A percentile compares a stretch with the other conserved stretches of the same genome.
Conservation (phyloP, 2,113 vertebrate genomes). For the Gila orcuttii region DNA sequence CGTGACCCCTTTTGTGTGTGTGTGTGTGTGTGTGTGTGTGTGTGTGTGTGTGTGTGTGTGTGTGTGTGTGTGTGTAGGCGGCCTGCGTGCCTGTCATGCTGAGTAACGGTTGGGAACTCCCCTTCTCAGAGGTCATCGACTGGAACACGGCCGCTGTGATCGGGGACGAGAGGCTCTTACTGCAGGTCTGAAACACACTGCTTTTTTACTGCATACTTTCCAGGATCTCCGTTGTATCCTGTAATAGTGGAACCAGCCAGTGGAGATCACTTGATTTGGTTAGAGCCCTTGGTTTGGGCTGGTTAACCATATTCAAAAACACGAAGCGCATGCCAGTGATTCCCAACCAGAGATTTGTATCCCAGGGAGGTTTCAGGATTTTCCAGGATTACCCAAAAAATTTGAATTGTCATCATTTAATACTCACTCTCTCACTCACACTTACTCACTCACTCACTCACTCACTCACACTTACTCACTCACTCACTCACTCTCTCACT, state of each 20-base stretch:
- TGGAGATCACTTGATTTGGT: background rate
- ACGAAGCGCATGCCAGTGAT: background rate
- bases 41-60: constrained; percentile 48
- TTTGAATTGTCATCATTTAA: background rate
- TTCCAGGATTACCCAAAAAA: background rate
- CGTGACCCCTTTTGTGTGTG: constrained; percentile 47
- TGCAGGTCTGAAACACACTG: constrained; percentile 69
- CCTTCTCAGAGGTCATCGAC: constrained; percentile 80
- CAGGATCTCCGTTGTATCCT: background rate
- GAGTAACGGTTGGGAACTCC: constrained; percentile 81
- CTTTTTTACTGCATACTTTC: background rate
- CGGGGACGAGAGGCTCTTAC: constrained; percentile 79
- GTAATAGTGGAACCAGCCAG: background rate
- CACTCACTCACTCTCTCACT: accelerated
- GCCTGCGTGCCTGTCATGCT: constrained; percentile 80
- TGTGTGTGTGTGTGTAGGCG: constrained; percentile 66
- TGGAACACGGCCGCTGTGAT: constrained; percentile 80
- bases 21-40: constrained; percentile 51
- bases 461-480: too few species aligned
- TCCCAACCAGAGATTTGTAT: background rate
- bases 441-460: too few species aligned
- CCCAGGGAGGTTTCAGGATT: background rate
- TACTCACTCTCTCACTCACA: background rate
- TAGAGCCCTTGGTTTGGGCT: background rate
- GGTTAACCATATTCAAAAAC: background rate